Conservation (phyloP, 2,888 invertebrate genomes). For the Stegana nigrithorax region DNA sequence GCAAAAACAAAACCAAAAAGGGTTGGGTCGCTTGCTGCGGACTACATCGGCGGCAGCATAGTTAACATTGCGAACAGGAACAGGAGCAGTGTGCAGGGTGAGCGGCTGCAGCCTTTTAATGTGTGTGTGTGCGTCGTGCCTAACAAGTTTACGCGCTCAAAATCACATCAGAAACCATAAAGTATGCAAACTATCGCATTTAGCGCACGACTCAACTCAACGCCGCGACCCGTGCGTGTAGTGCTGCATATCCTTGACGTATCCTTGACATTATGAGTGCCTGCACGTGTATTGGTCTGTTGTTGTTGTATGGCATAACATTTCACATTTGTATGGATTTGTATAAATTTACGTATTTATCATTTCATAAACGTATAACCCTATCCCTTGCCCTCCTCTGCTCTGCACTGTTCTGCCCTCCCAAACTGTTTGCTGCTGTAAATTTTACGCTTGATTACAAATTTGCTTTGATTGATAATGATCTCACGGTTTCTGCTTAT, state of each 20-base stretch:
- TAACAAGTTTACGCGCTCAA: constrained; percentile 45
- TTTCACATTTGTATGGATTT: constrained; percentile 39
- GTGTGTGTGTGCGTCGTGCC: constrained; percentile 21
- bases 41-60: too few relatives aligned
- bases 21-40: constrained; percentile 20
- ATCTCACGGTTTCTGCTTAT: constrained; percentile 49
- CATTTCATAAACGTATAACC: neutral
- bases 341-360: neutral
- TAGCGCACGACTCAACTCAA: neutral
- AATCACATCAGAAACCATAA: constrained; percentile 62
- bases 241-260: constrained; percentile 22
- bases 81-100: neutral
- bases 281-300: constrained; percentile 44
- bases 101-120: neutral
- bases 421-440: constrained; percentile 42
- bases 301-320: constrained; percentile 22
- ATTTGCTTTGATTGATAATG: constrained; percentile 47
- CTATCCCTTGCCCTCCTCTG: neutral
- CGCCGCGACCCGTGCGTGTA: neutral
- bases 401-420: constrained; percentile 39
- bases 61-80: too few relatives aligned
- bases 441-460: constrained; percentile 58
- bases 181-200: constrained; percentile 25
- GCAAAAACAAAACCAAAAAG: neutral
- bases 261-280: constrained; percentile 52